Percentiles rank a stretch among this genome's conserved stretches.
These are phyloP conservation scores for Orcinus orca DNA, from an alignment of 2,113 vertebrate species.

Conservation along the genomic window DNA sequence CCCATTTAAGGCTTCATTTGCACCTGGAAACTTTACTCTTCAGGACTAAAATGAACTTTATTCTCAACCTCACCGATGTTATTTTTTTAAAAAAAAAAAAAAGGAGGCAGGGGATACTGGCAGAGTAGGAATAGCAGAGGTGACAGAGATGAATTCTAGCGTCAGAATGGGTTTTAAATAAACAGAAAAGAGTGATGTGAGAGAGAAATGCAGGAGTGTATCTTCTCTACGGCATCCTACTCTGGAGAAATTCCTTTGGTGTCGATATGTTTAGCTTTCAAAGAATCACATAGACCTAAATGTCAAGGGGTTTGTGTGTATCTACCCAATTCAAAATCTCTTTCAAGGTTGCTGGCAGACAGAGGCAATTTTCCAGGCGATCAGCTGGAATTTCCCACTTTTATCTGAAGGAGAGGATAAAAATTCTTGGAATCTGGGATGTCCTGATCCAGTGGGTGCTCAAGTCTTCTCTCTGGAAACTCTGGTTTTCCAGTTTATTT, in stretches of 20 bases:
- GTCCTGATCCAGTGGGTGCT: too few relatives aligned
- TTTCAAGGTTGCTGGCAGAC: neutral
- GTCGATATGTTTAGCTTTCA: neutral
- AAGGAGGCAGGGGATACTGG: neutral
- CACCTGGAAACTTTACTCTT: neutral
- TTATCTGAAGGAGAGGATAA: too few relatives aligned
- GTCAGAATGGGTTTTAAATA: neutral
- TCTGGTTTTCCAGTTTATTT: neutral
- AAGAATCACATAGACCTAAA: neutral
- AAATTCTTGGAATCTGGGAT: neutral
- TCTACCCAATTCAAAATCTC: neutral
- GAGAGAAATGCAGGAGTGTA: neutral
- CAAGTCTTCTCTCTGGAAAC: neutral
- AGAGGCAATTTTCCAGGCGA: neutral
- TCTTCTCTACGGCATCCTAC: accelerated
- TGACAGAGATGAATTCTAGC: too few relatives aligned
- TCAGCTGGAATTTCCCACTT: neutral
- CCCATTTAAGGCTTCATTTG: neutral
- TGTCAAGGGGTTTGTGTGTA: neutral
- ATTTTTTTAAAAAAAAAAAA: too few relatives aligned
- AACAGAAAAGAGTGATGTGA: neutral
- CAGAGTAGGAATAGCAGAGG: neutral
- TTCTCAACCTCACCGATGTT: neutral
- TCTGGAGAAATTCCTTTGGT: neutral
- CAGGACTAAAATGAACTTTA: neutral